Evolutionary conservation across 2,888 invertebrate species (phyloP), one percentile per base, ranked within the genome.

Genomic region (Andrena fulva): DNA sequence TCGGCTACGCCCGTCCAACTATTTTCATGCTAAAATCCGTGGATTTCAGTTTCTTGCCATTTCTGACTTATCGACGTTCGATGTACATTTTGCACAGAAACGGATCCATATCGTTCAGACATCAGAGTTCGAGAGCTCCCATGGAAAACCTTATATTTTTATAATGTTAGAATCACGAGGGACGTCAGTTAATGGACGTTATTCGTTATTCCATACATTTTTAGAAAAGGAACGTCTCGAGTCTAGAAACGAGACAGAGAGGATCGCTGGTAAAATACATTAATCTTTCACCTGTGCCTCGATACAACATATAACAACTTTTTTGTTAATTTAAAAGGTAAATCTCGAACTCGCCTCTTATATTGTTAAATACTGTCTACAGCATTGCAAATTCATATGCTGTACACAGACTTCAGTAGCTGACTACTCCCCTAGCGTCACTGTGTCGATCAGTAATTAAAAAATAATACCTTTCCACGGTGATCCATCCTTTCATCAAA

Each of bases 11-110:
- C 33, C 67, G 62, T 50, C 68, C 8, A 56, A 70, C 78, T 64
- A 78, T 84, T 84, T 75, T 56, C 48, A 83, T 75, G 82, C 72
- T 76, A 84, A 83, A 84, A 79, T 79, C 83, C 68, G 5, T 33
- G 66, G 75, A 79, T 79, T 79, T 73, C 64, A 24, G 52, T 75
- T 69, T 8, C 56, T 69, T 64, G 54, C 70, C 63, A 24, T 71
- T 71, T 59, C 67, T 68, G 48, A 71, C 64, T 73, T 77, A 77
- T 82, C 70, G 83, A 71, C 64, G 35, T 70, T 64, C 74, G 52
- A 33, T 66, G 24, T 48, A 52, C 20, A 16, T 62, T 72, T 67
- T 20, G 24, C 27, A 5, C 10, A n/a, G 54, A 62, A 54, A 48
- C 20, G 29, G 24, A 42, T 52, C 29, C 16, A 33, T 31, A 62